Evolutionary conservation across 2,797 vertebrate genomes (phyloP), one percentile per base, ranked within the genome.

Genomic region (Muraenolepis orangiensis): DNA sequence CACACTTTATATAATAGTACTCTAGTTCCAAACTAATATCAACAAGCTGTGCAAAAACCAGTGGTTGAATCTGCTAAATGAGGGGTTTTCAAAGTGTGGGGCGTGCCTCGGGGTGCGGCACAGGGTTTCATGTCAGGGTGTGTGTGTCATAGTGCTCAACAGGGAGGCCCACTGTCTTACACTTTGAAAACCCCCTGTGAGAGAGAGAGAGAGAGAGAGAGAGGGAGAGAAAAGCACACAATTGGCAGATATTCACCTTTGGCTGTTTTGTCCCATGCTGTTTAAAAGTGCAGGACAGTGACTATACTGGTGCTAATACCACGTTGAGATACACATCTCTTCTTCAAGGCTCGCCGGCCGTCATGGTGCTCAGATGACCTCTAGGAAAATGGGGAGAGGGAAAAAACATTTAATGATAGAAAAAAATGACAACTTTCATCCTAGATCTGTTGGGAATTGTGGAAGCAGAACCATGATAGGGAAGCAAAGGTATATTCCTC

Each of bases 311-410:
- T 72, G 73, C 31, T 71, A 64, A 69, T 32, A 29, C 79, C 72
- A 16, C 61, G 46, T 70, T 71, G 67, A 26, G 73, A 72, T n/a
- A 34, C 70, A 0, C 79, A 23, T 79, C 75, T 75, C 66, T 70
- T 66, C 73, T 28, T n/a, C 66, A 74, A 36, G 11, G 14, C 69
- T 72, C n/a, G 71, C 42, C 66, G 51, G 1, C 51, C 64, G 66
- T 69, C 74, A 72, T 70, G 80, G 32, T 30, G 67, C 76, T 93
- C 89, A 94, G 88, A 94, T 93, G 86, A 94, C 93, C 77, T 94
- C 93, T 94, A 51, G 69, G 81, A 12, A 42, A 73, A 1, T 0
- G 18, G 76, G 28, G 74, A 72, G 0, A 74, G 30, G 31, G 42
- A 78, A 0, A 38, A 36, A 26, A 31, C 40, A 57, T 23, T 18